Evolutionary conservation across 2,888 invertebrate species (phyloP), one percentile per base, ranked within the genome.

Genomic region (Scelioninae gen. 1): DNA sequence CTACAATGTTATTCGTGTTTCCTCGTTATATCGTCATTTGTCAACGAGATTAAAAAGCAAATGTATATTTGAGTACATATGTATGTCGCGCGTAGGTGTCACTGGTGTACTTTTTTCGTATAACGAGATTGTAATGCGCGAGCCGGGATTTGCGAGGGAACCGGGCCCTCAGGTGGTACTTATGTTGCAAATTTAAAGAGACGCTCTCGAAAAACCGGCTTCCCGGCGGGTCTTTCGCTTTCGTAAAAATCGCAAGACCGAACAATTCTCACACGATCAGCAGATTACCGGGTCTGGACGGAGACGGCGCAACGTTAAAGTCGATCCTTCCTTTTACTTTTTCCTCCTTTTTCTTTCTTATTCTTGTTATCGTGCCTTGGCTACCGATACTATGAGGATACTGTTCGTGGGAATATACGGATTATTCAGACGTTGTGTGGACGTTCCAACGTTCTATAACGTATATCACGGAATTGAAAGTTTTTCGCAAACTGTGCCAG

Each of bases 151-250:
- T 80, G 62, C 74, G 53, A 69, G 38, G 32, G 53, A 38, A 13
- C 53, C 43, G 15, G 65, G 47, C 63, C 66, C 63, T 74, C 80
- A 69, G 80, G 69, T 80, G 74, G 75, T 68, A 76, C 75, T 81
- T 78, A 77, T 55, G 74, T 82, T 72, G 84, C 83, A 80, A 85
- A 84, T 85, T 85, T 83, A 45, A 62, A 47, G 47, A 62, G 62
- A 45, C 68, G 78, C 81, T 75, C 68, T 79, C 72, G 79, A 84
- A 84, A 83, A 84, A 84, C 84, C 82, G 84, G 84, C 85, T 85
- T 47, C 79, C 55, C 75, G 72, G 45, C 69, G 65, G 63, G 60
- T 76, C 77, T 74, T 23, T 13, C 62, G 60, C 53, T 79, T 82
- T 82, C 82, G 82, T n/a, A 82, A 71, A 82, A 82, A 62, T 71